These are phyloP conservation scores for Augiades crinisus DNA, from an alignment of 2,888 invertebrate species.

Conservation along the genomic window DNA sequence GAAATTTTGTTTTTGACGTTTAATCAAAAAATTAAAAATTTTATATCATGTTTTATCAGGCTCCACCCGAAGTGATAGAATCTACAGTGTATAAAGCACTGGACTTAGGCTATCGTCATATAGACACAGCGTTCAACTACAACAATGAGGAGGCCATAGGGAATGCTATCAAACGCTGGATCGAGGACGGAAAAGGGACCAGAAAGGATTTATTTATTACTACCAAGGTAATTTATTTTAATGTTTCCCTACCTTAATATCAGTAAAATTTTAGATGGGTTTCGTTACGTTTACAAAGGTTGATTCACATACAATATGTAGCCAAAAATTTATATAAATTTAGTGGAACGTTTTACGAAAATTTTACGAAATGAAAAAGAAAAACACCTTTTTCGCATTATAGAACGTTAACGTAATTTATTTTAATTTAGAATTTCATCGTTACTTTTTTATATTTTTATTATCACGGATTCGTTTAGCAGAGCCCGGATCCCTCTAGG, in stretches of 20 bases:
- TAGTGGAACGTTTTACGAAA: no score
- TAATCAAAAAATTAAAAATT: neutral
- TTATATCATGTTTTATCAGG: constrained; percentile 62
- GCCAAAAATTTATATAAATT: no score
- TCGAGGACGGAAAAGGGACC: constrained; percentile 82
- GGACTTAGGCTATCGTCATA: constrained; percentile 87
- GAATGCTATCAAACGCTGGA: constrained; percentile 84
- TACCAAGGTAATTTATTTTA: constrained; percentile 83
- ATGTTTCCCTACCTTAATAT: neutral
- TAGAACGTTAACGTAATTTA: no score
- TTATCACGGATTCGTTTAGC: no score
- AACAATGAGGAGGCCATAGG: constrained; percentile 90
- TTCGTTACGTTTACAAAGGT: no score
- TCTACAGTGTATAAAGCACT: constrained; percentile 83
- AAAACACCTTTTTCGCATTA: no score
- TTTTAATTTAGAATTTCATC: no score
- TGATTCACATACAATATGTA: no score
- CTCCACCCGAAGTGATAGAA: constrained; percentile 84
- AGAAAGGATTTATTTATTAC: constrained; percentile 89
- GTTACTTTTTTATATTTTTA: no score
- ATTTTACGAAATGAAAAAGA: no score
- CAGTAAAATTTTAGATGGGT: no score
- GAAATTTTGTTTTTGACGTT: neutral
- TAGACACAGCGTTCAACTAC: constrained; percentile 91
- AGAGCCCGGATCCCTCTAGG: no score